Base-by-base conservation (phyloP, 2,113 vertebrate species). In the Rhombomys opimus region DNA sequence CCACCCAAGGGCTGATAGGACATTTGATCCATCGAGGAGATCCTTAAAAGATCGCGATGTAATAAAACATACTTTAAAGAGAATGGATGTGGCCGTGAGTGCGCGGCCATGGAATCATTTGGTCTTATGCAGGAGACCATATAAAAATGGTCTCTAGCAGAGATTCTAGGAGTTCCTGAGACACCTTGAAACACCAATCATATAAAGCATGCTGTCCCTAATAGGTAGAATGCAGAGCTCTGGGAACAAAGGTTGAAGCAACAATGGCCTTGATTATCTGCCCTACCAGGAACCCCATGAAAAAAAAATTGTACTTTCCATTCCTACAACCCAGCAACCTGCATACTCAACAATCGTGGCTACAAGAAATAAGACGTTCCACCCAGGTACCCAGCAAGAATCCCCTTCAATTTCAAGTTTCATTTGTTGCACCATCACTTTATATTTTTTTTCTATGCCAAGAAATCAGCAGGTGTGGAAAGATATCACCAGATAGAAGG, bases 391-490 rank as follows among this genome's bases (percentile, higher is more conserved):
- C 50, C 84, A 93, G 67, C 23, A 63, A 84, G 50, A 90, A 77
- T 77, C 1, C 2, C 52, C 63, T 32, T 96, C 63, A 61, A 35
- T 82, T 77, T 90, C 46, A 89, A 73, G 73, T 54, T 88, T 95
- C n/a, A 68, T 27, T 12, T 50, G 92, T 32, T 86, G n/a, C 54
- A 46, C 30, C 23, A 61, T 65, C 14, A 85, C 61, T 67, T 67
- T 67, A 67, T 61, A 41, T 12, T 86, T 67, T 41, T n/a, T 46
- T 46, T 46, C n/a, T 67, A 32, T 50, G 82, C 61, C 77, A 91
- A 90, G 59, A 86, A 93, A 81, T 57, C 50, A 91, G 54, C 32
- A 90, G 72, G n/a, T 20, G 1, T n/a, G 30, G 89, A 82, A 93
- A 89, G 73, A 93, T 89, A 22, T 78, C 27, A 46, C n/a, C 22